These are phyloP conservation scores for Nephrotoma flavescens DNA, from an alignment of 2,888 invertebrate genomes.

Conservation along the genomic window DNA sequence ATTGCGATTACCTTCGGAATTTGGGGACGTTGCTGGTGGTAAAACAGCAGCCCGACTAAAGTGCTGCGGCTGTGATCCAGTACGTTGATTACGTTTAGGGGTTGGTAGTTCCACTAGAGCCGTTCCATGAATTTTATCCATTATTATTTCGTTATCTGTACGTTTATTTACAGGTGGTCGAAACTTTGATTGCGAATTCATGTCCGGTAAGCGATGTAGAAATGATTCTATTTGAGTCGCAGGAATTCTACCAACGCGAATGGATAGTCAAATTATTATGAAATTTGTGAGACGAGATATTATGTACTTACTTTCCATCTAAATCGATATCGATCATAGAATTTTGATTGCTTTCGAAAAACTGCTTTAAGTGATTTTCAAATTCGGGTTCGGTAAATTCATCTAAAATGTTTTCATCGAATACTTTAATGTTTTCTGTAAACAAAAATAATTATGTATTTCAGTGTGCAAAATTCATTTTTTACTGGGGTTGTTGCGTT, in stretches of 20 bases:
- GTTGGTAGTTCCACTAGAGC: conserved; percentile 19
- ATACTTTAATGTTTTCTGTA: conserved; percentile 17
- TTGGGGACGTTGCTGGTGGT: background rate
- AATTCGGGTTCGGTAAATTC: conserved; percentile 20
- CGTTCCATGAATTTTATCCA: conserved; percentile 31
- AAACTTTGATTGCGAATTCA: conserved; percentile 7
- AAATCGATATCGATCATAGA: conserved; percentile 34
- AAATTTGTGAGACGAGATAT: background rate
- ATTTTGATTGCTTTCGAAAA: conserved; percentile 18
- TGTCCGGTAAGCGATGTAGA: conserved; percentile 25
- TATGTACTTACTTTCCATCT: conserved; percentile 38
- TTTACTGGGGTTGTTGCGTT: background rate
- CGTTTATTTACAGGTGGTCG: conserved; percentile 13
- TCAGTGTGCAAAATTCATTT: background rate
- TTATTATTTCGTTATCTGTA: conserved; percentile 27
- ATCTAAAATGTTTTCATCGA: conserved; percentile 24
- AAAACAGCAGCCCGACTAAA: conserved; percentile 16
- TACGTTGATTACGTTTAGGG: conserved; percentile 20
- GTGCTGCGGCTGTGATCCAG: conserved; percentile 19
- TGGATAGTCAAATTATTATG: background rate
- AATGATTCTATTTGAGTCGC: conserved; percentile 28
- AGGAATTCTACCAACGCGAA: conserved; percentile 20
- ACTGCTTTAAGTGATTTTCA: conserved; percentile 20
- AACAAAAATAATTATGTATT: background rate
- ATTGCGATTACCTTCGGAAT: background rate